These are phyloP conservation scores for Baryphthengus martii DNA, from an alignment of 2,113 vertebrate species.

Conservation along the genomic window DNA sequence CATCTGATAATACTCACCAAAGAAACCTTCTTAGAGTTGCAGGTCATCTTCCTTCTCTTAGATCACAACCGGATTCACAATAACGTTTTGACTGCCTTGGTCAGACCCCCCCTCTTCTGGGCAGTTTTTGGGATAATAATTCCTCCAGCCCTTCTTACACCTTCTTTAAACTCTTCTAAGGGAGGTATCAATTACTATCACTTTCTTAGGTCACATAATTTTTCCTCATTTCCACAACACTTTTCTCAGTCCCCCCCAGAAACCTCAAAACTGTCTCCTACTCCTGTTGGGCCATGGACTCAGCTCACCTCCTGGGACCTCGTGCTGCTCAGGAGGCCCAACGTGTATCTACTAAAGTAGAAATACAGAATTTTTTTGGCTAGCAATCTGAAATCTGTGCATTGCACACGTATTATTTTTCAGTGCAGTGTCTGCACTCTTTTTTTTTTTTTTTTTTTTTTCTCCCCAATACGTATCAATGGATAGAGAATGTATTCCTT, in stretches of 20 bases:
- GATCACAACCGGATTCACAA: neutral
- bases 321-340: neutral
- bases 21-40: neutral
- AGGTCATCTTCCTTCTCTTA: neutral
- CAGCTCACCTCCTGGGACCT: neutral
- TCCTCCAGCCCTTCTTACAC: neutral
- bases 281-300: neutral
- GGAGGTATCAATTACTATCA: neutral
- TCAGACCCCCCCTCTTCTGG: neutral
- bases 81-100: neutral
- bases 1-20: neutral
- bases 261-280: neutral
- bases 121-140: neutral
- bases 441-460: neutral
- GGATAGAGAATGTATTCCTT: conserved; percentile 52
- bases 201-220: neutral
- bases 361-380: neutral
- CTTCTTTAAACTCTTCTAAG: neutral
- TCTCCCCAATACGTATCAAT: neutral
- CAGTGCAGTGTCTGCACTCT: neutral
- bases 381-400: neutral
- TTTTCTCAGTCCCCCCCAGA: neutral
- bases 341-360: neutral
- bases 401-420: neutral
- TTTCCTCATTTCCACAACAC: neutral